Percentiles rank a stretch among this genome's conserved stretches.
Evolutionary conservation across 2,888 invertebrate species (phyloP).

Genomic region (Lapara coniferarum): DNA sequence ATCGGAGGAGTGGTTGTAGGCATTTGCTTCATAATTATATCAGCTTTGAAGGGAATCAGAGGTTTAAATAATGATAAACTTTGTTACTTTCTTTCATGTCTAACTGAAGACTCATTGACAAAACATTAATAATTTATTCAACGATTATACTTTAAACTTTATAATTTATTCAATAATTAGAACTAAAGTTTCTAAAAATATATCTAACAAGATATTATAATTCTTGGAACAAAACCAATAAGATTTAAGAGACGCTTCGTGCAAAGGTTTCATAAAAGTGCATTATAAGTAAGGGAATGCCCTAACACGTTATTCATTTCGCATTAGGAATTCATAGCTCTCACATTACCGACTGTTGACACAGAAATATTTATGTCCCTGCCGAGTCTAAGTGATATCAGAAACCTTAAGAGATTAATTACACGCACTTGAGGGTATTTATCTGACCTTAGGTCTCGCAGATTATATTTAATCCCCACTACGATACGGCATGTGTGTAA

Average conservation of each 20-base stretch:
- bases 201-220: background rate
- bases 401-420: conserved; percentile 21
- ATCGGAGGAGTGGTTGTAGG: too few relatives aligned
- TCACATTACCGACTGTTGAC: conserved; percentile 15
- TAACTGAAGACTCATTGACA: too few relatives aligned
- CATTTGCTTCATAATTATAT: too few relatives aligned
- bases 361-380: conserved; percentile 14
- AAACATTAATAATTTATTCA: too few relatives aligned
- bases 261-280: background rate
- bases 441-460: conserved; percentile 19
- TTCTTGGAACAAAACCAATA: background rate
- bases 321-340: conserved; percentile 16
- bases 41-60: too few relatives aligned
- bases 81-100: too few relatives aligned
- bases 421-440: conserved; percentile 20
- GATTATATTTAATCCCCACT: conserved; percentile 23
- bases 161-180: too few relatives aligned
- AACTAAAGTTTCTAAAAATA: background rate
- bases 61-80: too few relatives aligned
- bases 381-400: conserved; percentile 10
- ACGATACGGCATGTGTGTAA: conserved; percentile 12
- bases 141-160: too few relatives aligned
- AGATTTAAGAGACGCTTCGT: background rate
- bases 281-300: background rate
- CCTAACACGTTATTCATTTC: conserved; percentile 21